Evolutionary conservation across 2,113 vertebrate genomes (phyloP).

Genomic region (Procapra przewalskii): DNA sequence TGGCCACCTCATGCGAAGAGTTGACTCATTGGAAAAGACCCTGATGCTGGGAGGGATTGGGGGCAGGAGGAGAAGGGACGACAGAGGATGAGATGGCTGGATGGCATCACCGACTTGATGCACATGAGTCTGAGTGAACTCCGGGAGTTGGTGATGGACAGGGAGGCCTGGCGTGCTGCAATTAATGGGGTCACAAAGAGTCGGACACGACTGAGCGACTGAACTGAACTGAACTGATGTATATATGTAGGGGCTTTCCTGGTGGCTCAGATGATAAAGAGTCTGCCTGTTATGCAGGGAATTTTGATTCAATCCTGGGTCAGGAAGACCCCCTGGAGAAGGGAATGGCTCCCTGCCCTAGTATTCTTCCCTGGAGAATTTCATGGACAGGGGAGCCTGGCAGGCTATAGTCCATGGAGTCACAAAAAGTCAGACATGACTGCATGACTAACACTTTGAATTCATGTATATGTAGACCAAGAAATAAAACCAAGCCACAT

Average conservation of each 20-base stretch:
- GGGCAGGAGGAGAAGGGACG: too few relatives aligned
- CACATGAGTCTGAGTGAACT: too few relatives aligned
- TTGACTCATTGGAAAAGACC: too few relatives aligned
- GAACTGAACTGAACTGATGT: too few relatives aligned
- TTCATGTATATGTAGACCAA: not conserved
- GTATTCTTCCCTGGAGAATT: not conserved
- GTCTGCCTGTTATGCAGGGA: not conserved
- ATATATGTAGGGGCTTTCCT: not conserved
- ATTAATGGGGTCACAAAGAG: too few relatives aligned
- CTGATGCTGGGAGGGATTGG: too few relatives aligned
- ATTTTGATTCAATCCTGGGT: not conserved
- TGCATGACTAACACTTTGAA: not conserved
- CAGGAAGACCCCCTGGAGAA: not conserved
- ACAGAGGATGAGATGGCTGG: too few relatives aligned
- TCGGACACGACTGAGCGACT: accelerated
- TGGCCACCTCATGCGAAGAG: too few relatives aligned
- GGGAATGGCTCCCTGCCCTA: not conserved
- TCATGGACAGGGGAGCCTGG: not conserved
- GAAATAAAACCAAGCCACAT: not conserved
- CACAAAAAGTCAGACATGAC: not conserved
- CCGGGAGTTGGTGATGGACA: too few relatives aligned
- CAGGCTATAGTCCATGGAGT: not conserved
- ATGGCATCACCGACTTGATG: too few relatives aligned
- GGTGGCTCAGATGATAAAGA: not conserved
- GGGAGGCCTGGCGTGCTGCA: too few relatives aligned